These are phyloP conservation scores for Cynopterus brachyotis DNA, from an alignment of 2,113 vertebrate genomes.

Conservation along the genomic window DNA sequence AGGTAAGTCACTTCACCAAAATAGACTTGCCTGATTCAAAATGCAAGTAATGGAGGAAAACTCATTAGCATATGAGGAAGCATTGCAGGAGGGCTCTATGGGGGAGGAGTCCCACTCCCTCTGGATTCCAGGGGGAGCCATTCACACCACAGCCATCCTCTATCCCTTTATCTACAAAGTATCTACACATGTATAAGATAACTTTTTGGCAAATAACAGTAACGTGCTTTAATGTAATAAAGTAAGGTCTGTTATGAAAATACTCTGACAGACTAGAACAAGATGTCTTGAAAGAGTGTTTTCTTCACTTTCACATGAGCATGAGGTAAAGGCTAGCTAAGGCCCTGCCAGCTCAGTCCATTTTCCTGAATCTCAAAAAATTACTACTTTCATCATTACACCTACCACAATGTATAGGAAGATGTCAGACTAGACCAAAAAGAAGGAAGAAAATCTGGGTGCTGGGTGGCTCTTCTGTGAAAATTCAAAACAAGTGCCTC, in stretches of 20 bases:
- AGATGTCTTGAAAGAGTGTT: not conserved
- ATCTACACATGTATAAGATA: not conserved
- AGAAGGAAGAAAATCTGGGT: not conserved
- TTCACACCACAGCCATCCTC: not conserved
- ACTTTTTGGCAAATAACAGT: not conserved
- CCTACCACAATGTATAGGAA: not conserved
- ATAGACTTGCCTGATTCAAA: constrained; percentile 30
- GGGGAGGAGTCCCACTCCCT: not conserved
- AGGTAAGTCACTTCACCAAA: constrained; percentile 2
- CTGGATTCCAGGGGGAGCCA: not conserved
- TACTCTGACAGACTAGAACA: not conserved
- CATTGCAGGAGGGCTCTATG: not conserved
- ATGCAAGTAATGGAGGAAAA: not conserved
- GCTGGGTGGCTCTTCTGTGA: not conserved
- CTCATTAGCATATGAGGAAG: not conserved
- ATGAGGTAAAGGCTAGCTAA: not conserved
- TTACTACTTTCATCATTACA: not conserved
- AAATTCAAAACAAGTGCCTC: not conserved
- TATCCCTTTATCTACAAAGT: not conserved
- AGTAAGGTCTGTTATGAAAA: not conserved
- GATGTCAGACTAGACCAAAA: not conserved
- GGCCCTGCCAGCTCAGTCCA: not conserved
- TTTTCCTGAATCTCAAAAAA: not conserved
- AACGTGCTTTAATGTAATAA: not conserved
- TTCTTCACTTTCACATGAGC: not conserved